phyloP scores from a whole-genome alignment of 2,113 vertebrate species.

The Phalacrocorax brasilianus region DNA sequence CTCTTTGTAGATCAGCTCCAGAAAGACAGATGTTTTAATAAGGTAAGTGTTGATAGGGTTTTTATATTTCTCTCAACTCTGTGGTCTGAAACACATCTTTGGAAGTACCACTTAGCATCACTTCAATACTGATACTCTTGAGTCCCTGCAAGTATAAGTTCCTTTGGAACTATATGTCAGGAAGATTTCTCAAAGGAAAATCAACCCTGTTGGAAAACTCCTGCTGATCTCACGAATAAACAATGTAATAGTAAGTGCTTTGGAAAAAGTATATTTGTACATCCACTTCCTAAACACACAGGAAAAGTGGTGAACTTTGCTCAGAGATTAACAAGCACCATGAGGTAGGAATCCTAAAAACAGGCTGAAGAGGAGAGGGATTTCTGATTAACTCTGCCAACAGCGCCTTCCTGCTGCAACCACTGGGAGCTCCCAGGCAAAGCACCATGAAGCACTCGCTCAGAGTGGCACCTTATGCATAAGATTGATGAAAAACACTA shows the following conservation, averaged over 20 bases:
- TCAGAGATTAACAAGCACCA: neutral
- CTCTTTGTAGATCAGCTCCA: neutral
- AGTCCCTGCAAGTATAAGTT: neutral
- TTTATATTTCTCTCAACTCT: neutral
- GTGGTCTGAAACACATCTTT: neutral
- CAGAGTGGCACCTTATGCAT: neutral
- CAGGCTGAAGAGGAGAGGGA: neutral
- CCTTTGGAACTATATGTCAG: neutral
- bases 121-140: neutral
- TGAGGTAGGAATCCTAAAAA: neutral
- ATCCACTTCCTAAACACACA: neutral
- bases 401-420: neutral
- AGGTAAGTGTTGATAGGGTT: neutral
- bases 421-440: neutral
- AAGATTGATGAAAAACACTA: neutral
- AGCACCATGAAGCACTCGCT: neutral
- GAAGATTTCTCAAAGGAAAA: neutral
- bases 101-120: neutral
- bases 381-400: neutral
- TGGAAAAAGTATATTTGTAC: neutral
- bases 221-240: neutral
- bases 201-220: neutral
- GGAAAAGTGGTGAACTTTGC: neutral
- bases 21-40: neutral
- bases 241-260: neutral